Evolutionary conservation across 2,113 vertebrate genomes (phyloP).

Genomic region (Tiliqua scincoides): DNA sequence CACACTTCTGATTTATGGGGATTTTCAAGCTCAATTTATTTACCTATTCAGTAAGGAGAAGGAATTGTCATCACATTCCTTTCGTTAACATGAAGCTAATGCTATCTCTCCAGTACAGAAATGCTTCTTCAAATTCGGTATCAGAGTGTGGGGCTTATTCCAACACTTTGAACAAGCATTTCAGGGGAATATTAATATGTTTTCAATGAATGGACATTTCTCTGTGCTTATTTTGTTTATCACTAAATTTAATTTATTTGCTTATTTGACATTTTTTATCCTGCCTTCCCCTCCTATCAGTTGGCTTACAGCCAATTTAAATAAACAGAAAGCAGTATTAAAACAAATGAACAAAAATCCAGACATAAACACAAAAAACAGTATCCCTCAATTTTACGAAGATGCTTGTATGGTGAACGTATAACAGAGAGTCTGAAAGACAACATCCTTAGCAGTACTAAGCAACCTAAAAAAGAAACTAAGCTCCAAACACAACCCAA

Average conservation of each 20-base stretch:
- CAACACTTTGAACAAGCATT: slow-evolving; percentile 14
- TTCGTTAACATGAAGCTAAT: slow-evolving; percentile 49
- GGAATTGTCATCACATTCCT: slow-evolving; percentile 43
- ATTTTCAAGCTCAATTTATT: slow-evolving; percentile 59
- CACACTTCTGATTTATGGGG: slow-evolving; percentile 26
- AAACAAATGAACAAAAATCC: too few relatives aligned
- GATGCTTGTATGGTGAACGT: too few relatives aligned
- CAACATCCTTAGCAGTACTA: too few relatives aligned
- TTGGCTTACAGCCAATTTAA: too few relatives aligned
- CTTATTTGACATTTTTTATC: not conserved
- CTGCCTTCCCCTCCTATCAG: too few relatives aligned
- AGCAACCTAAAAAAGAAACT: too few relatives aligned
- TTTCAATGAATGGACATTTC: slow-evolving; percentile 6
- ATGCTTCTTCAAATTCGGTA: slow-evolving; percentile 45
- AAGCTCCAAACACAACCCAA: too few relatives aligned
- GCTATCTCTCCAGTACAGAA: slow-evolving; percentile 51
- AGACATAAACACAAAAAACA: too few relatives aligned
- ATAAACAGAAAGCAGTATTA: too few relatives aligned
- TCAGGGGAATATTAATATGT: slow-evolving; percentile 8
- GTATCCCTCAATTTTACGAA: too few relatives aligned
- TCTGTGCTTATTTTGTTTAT: slow-evolving; percentile 1
- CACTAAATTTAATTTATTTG: slow-evolving; percentile 12
- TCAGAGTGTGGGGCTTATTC: slow-evolving; percentile 29
- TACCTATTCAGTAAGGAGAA: slow-evolving; percentile 45
- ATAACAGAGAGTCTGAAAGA: too few relatives aligned